Conservation (phyloP, 2,797 vertebrate species). For the Poeciliopsis gracilis region DNA sequence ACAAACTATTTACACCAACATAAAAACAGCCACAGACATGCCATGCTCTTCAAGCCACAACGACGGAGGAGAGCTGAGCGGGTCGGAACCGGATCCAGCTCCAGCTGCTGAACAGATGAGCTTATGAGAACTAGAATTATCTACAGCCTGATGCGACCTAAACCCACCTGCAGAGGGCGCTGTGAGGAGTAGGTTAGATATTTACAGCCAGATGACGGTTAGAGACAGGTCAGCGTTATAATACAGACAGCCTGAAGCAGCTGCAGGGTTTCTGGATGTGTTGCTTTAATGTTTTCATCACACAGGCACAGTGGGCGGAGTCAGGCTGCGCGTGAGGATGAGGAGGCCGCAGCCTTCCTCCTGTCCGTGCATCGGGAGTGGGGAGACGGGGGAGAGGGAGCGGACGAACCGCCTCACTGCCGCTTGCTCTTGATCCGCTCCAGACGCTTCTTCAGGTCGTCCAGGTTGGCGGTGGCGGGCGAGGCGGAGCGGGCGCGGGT, state of each 20-base stretch:
- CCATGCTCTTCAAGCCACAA: constrained; percentile 81
- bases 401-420: constrained; percentile 77
- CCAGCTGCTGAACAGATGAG: constrained; percentile 31
- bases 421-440: constrained; percentile 99
- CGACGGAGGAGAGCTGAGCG: neutral
- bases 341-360: constrained; percentile 24
- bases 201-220: constrained; percentile 78
- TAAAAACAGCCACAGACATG: constrained; percentile 83
- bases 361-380: constrained; percentile 16
- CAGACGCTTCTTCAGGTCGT: constrained; percentile 99
- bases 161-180: constrained; percentile 21
- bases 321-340: constrained; percentile 34
- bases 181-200: constrained; percentile 68
- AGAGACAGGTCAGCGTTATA: neutral
- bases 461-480: constrained; percentile 89
- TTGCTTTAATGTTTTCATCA: neutral
- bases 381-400: neutral
- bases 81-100: neutral
- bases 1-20: constrained; percentile 95
- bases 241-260: constrained; percentile 1
- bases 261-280: neutral
- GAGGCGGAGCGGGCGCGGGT: constrained; percentile 83
- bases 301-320: constrained; percentile 67
- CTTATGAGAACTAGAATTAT: constrained; percentile 57
- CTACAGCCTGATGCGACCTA: constrained; percentile 51